phyloP scores from a whole-genome alignment of 2,888 invertebrate genomes.

The Limnephilus rhombicus region DNA sequence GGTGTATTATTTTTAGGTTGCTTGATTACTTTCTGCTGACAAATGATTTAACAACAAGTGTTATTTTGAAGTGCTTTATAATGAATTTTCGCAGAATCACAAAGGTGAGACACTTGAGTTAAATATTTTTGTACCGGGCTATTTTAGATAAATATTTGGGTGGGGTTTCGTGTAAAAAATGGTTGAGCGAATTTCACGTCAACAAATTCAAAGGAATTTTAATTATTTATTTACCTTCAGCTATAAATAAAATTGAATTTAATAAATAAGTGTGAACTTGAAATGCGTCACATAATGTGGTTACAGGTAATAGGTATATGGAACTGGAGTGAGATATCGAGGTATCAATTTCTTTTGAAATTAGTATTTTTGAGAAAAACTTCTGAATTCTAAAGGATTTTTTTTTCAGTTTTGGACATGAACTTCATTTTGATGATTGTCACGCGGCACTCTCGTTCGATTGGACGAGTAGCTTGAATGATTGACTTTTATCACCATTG shows the following conservation, averaged over 20 bases:
- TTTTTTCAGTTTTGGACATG: no score
- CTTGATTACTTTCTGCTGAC: neutral
- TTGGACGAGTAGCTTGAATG: no score
- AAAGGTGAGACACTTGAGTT: neutral
- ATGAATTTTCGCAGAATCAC: neutral
- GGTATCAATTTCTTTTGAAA: neutral
- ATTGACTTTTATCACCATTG: no score
- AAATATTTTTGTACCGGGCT: neutral
- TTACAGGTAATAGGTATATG: no score
- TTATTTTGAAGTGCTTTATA: neutral
- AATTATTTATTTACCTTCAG: neutral
- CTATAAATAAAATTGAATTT: neutral
- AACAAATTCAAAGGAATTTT: neutral
- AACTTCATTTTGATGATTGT: no score
- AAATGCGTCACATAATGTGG: neutral
- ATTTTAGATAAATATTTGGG: neutral
- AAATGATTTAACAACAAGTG: neutral
- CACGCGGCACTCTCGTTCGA: no score
- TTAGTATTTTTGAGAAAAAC: no score
- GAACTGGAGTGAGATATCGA: neutral
- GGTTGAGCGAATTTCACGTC: neutral
- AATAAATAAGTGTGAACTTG: neutral
- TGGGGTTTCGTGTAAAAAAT: neutral
- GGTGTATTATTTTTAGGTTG: neutral
- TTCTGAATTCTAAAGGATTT: no score